Percentiles rank a stretch among this genome's conserved stretches.
Evolutionary conservation across 2,113 vertebrate species (phyloP).

Genomic region (Crypturellus undulatus): DNA sequence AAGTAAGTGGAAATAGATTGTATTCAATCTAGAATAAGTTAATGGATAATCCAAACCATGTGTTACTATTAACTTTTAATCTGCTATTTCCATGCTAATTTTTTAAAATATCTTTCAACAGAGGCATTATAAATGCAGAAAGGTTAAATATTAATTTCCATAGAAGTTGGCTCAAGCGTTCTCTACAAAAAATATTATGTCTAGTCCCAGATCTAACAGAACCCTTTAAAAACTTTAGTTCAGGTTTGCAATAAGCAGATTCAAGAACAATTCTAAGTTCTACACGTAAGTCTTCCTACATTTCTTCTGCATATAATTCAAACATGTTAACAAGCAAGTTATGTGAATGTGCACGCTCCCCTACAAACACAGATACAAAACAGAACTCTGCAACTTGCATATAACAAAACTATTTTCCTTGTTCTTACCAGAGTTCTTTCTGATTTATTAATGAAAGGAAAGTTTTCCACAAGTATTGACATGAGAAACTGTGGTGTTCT

Average conservation of each 20-base stretch:
- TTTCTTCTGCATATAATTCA: neutral
- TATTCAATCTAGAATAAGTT: neutral
- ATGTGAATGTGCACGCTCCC: neutral
- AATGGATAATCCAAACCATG: neutral
- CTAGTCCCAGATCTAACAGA: neutral
- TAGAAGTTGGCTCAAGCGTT: neutral
- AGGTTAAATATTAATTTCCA: neutral
- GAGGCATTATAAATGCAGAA: neutral
- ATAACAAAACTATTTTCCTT: neutral
- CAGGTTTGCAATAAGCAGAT: neutral
- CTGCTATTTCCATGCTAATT: neutral
- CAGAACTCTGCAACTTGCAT: accelerated
- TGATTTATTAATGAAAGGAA: slow-evolving; percentile 94
- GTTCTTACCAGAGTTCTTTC: slow-evolving; percentile 90
- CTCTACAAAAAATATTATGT: neutral
- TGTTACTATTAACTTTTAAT: neutral
- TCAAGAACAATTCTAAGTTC: neutral
- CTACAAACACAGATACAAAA: neutral
- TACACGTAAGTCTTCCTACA: neutral
- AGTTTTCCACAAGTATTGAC: slow-evolving; percentile 90
- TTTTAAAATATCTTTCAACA: neutral
- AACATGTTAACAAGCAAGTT: neutral
- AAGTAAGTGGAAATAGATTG: neutral
- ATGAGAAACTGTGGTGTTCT: slow-evolving; percentile 93
- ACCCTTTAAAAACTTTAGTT: neutral